Base-by-base conservation (phyloP, 2,797 vertebrate species). In the Tragopan temminckii region DNA sequence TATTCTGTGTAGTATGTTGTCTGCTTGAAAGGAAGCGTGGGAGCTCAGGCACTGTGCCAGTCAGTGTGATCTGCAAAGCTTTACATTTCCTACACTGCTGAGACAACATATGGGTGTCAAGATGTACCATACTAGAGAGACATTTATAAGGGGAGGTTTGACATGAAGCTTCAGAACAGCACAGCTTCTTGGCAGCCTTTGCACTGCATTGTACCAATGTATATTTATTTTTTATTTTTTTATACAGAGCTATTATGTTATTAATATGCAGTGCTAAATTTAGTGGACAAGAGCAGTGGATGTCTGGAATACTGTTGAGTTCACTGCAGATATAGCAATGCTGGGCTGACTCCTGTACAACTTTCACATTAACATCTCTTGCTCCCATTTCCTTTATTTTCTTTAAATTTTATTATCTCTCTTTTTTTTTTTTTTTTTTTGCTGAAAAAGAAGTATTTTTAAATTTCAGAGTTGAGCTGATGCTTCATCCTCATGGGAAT, bases 381-480 rank as follows among this genome's bases (percentile, higher is more conserved):
- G 8, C 68, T 85, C 57, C 71, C 46, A 15, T 64, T 94, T 43
- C 72, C 23, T 93, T 42, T 87, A 36, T 80, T 93, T 71, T 33
- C 48, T 75, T 89, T 58, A 89, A 38, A 72, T 90, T 85, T 69
- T 80, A 59, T 75, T 88, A 19, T 50, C 45, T 80, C 43, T 70
- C 13, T 69, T 10, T 80, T 46, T 79, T 68, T 80, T 46, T 79
- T 68, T 42, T 42, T 42, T 43, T 43, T 43, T 18, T 46, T 75
- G 40, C 42, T 66, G 85, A 45, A 59, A 92, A 88, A 53, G 43
- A 24, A 68, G 71, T 25, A 29, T 94, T 95, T 95, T 95, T 85
- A 90, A 85, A 78, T 96, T 92, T 86, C 84, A 80, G 92, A 93
- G 88, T 66, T 31, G 69, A 71, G 58, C 58, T 80, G 76, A 12